A percentile compares a stretch with the other conserved stretches of the same genome.
Conservation (phyloP, 2,888 invertebrate species). For the Pherbina coryleti region DNA sequence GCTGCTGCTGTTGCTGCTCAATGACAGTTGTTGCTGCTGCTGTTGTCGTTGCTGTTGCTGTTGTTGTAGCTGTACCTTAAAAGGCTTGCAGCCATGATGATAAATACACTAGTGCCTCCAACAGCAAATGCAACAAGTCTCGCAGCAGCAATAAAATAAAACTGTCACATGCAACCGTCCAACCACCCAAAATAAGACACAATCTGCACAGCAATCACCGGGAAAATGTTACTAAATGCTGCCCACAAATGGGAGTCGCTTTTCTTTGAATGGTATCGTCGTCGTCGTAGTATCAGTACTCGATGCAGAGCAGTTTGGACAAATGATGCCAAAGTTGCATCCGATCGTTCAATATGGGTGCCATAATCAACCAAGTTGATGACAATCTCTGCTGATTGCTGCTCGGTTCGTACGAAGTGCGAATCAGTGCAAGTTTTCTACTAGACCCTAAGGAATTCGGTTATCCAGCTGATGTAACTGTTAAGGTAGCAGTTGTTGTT, state of each 20-base stretch:
- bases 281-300: not conserved
- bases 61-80: conserved; percentile 50
- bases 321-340: not conserved
- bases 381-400: conserved; percentile 1
- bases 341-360: not conserved
- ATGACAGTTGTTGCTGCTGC: conserved; percentile 3
- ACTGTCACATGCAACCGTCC: conserved; percentile 54
- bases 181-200: conserved; percentile 56
- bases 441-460: conserved; percentile 27
- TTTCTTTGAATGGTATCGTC: not conserved
- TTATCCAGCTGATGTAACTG: not conserved
- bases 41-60: not conserved
- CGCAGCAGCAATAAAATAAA: conserved; percentile 58
- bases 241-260: conserved; percentile 57
- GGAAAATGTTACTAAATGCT: conserved; percentile 61
- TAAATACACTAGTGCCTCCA: not conserved
- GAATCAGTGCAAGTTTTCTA: conserved; percentile 25
- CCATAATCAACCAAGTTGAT: conserved; percentile 8
- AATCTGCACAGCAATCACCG: conserved; percentile 54
- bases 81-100: conserved; percentile 47
- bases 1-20: conserved; percentile 1
- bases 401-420: not conserved
- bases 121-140: conserved; percentile 24
- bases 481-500: not conserved
- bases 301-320: too few species aligned